These are phyloP conservation scores for Suricata suricatta DNA, from an alignment of 2,113 vertebrate species.

Conservation along the genomic window DNA sequence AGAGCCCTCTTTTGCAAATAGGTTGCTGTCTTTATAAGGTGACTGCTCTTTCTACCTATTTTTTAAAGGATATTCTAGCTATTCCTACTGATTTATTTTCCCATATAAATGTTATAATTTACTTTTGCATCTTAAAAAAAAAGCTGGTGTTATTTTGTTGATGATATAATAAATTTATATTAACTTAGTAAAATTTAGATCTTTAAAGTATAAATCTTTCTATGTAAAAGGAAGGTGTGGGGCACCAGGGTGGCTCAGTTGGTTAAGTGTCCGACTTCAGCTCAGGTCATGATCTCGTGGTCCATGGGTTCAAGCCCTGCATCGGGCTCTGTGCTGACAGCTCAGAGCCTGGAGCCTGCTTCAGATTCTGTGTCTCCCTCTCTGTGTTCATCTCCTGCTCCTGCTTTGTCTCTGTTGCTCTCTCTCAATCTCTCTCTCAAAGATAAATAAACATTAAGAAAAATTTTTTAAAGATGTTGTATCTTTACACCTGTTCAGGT, in stretches of 20 bases:
- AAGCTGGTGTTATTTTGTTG: neutral
- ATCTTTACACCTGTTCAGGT: neutral
- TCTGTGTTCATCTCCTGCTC: no score
- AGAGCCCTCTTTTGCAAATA: neutral
- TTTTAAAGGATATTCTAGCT: neutral
- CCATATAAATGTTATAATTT: neutral
- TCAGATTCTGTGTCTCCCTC: no score
- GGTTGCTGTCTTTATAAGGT: neutral
- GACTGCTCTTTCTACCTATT: neutral
- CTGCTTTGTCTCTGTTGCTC: no score
- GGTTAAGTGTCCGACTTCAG: no score
- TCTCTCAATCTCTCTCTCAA: no score
- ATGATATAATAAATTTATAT: neutral
- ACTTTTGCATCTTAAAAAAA: neutral
- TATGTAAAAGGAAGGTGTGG: neutral
- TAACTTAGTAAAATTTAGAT: neutral
- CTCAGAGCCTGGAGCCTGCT: no score
- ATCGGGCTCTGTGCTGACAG: no score
- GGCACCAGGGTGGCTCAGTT: no score
- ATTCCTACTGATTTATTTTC: neutral
- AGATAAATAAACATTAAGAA: no score
- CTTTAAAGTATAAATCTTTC: neutral
- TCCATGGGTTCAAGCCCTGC: no score
- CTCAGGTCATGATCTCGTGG: no score
- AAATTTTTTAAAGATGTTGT: neutral